Evolutionary conservation across 2,113 vertebrate species (phyloP).

Genomic region (Cyprinodon tularosa): DNA sequence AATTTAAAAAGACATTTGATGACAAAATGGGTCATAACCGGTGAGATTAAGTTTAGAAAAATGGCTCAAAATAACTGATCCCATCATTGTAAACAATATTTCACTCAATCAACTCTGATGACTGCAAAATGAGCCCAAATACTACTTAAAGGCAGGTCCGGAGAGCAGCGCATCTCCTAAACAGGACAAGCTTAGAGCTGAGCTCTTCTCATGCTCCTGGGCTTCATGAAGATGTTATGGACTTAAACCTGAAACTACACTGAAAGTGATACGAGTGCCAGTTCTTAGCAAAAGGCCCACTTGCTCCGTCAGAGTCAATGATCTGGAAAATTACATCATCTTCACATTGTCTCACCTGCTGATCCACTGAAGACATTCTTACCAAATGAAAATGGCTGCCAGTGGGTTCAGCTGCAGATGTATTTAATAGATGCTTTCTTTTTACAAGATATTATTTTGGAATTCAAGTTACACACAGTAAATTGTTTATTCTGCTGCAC

Average conservation of each 20-base stretch:
- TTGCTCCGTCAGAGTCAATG: neutral
- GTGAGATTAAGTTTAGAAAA: slow-evolving; percentile 33
- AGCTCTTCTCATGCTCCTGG: neutral
- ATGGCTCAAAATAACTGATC: slow-evolving; percentile 32
- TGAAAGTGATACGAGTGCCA: neutral
- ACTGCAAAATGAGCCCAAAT: slow-evolving; percentile 15
- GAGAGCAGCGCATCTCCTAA: slow-evolving; percentile 30
- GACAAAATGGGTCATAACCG: slow-evolving; percentile 19
- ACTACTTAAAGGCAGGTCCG: slow-evolving; percentile 17
- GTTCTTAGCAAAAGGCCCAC: neutral
- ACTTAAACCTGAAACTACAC: neutral
- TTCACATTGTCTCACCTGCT: neutral
- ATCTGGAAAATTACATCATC: neutral
- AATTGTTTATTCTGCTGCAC: no score
- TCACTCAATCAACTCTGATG: slow-evolving; percentile 18
- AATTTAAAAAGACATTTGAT: slow-evolving; percentile 41
- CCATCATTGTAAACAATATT: slow-evolving; percentile 38
- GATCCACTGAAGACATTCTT: neutral
- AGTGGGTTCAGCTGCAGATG: neutral
- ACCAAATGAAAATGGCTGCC: neutral
- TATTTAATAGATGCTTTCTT: neutral
- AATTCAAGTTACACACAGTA: no score
- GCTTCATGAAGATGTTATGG: neutral
- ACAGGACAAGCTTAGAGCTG: neutral
- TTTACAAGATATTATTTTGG: neutral